A percentile compares a stretch with the other conserved stretches of the same genome.
phyloP scores from a whole-genome alignment of 2,113 vertebrate genomes.

The Psilopsiagon aymara region DNA sequence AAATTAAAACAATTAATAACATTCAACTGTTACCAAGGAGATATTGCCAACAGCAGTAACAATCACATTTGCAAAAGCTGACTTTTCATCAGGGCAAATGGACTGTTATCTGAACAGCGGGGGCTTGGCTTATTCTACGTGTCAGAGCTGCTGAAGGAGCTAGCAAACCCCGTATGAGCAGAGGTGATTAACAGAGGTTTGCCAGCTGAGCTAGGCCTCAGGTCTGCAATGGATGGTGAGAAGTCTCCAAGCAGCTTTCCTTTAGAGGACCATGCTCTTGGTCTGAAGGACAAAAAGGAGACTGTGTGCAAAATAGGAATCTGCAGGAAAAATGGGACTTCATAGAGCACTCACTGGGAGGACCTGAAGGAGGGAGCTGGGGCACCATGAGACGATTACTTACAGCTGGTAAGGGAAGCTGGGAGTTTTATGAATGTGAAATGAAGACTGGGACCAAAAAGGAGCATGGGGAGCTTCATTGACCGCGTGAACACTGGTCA shows the following conservation, averaged over 20 bases:
- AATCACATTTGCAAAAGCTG: background rate
- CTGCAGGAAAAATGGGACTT: background rate
- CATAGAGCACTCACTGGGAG: accelerated
- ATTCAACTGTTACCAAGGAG: background rate
- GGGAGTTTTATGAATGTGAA: background rate
- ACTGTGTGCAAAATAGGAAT: background rate
- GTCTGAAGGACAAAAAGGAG: background rate
- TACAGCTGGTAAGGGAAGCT: background rate
- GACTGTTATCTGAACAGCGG: background rate
- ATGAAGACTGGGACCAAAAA: background rate
- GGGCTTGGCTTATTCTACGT: background rate
- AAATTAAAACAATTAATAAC: background rate
- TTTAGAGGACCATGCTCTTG: background rate
- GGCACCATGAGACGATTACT: background rate
- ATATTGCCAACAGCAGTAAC: background rate
- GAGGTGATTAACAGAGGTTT: background rate
- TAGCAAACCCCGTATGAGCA: background rate
- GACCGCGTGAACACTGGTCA: background rate
- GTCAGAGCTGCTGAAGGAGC: background rate
- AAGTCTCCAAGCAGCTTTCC: background rate
- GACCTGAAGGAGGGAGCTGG: background rate
- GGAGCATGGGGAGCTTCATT: accelerated
- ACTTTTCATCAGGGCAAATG: background rate
- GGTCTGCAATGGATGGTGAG: background rate
- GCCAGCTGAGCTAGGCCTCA: background rate